Evolutionary conservation across 2,797 vertebrate species (phyloP).

Genomic region (Onychomys torridus): DNA sequence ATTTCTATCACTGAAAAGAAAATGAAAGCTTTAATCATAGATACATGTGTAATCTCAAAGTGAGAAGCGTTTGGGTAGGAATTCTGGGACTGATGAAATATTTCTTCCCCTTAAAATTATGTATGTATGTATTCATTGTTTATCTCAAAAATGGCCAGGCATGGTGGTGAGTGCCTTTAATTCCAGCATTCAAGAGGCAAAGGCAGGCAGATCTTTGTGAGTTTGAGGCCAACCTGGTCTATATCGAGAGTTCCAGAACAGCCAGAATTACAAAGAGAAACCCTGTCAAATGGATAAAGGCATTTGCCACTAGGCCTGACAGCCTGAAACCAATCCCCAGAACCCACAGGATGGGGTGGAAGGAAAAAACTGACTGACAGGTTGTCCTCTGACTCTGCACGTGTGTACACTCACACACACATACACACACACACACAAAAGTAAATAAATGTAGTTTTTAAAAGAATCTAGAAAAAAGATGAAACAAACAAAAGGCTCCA

Average conservation of each 20-base stretch:
- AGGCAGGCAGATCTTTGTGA: not conserved
- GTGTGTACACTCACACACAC: not conserved
- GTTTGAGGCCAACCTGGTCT: not conserved
- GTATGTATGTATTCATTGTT: no score
- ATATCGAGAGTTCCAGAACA: not conserved
- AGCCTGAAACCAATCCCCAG: not conserved
- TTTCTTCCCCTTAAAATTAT: no score
- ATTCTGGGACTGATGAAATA: not conserved
- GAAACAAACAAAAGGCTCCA: conserved; percentile 9
- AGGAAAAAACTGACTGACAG: not conserved
- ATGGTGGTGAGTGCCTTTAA: not conserved
- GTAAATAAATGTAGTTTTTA: not conserved
- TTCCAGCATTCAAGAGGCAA: not conserved
- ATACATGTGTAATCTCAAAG: not conserved
- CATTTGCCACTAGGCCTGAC: not conserved
- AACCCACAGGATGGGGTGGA: not conserved
- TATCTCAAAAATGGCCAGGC: not conserved
- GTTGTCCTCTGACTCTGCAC: not conserved
- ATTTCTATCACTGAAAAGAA: not conserved
- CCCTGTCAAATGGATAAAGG: not conserved
- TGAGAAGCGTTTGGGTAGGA: not conserved
- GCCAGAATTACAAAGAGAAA: not conserved
- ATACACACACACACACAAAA: not conserved
- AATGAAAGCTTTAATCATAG: not conserved
- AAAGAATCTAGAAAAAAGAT: not conserved